These are phyloP conservation scores for Drosophila parabipectinata DNA, from an alignment of 1,140 invertebrate genomes.

Conservation along the genomic window DNA sequence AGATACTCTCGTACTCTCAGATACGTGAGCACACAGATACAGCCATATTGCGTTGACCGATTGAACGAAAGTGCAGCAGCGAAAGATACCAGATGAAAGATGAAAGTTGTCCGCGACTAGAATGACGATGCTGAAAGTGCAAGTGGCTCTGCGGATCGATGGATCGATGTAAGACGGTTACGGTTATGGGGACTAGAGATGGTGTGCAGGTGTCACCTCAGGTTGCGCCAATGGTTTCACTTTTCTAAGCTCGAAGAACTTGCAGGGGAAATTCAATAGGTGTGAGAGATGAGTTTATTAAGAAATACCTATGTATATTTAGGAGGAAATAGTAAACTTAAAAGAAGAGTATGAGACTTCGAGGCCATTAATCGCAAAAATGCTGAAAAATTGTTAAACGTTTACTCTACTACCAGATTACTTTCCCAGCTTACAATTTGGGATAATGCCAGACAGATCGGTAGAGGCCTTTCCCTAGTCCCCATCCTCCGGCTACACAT, in stretches of 20 bases:
- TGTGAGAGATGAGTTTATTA: neutral
- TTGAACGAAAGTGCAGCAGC: constrained; percentile 69
- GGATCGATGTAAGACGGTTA: constrained; percentile 72
- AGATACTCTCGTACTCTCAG: neutral
- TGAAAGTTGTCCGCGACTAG: constrained; percentile 60
- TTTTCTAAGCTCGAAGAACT: constrained; percentile 11
- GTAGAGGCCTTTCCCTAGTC: constrained; percentile 16
- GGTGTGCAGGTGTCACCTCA: constrained; percentile 20
- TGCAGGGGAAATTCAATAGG: neutral
- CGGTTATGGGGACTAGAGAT: constrained; percentile 46
- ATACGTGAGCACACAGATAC: constrained; percentile 4
- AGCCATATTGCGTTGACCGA: constrained; percentile 60
- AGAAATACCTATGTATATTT: no score
- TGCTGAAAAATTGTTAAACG: neutral
- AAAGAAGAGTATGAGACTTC: no score
- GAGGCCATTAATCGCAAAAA: neutral
- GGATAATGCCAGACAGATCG: neutral
- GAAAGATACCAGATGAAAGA: constrained; percentile 60
- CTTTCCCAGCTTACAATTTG: constrained; percentile 13
- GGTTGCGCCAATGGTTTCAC: constrained; percentile 23
- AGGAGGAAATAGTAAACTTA: no score
- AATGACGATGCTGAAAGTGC: constrained; percentile 67
- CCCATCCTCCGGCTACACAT: constrained; percentile 16
- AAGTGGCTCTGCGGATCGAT: constrained; percentile 58
- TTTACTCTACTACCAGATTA: neutral